A percentile compares a stretch with the other conserved stretches of the same genome.
Evolutionary conservation across 1,140 invertebrate species (phyloP).

Genomic region (Kradibia gibbosae): DNA sequence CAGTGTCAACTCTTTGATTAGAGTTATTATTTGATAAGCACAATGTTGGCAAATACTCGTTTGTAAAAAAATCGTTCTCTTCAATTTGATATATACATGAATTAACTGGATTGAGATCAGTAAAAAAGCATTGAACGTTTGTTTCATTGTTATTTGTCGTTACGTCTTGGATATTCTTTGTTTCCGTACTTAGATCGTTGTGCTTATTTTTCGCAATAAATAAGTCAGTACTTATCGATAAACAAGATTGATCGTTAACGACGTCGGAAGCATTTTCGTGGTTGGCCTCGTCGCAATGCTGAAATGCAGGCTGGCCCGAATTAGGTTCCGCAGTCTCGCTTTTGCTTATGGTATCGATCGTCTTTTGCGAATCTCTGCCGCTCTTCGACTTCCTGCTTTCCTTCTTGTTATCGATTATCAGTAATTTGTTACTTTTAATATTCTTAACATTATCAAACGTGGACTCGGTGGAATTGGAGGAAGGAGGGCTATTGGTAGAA

Average conservation of each 20-base stretch:
- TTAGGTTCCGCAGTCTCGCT: constrained; percentile 39
- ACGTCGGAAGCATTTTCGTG: not conserved
- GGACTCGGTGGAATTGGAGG: constrained; percentile 65
- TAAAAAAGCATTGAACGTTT: not conserved
- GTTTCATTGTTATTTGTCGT: not conserved
- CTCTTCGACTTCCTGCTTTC: constrained; percentile 36
- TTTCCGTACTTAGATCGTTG: not conserved
- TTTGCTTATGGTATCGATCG: constrained; percentile 58
- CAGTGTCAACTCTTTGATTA: constrained; percentile 59
- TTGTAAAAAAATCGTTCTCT: constrained; percentile 6
- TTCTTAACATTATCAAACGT: constrained; percentile 64
- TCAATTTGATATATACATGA: constrained; percentile 29
- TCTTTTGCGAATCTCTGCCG: not conserved
- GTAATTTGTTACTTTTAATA: constrained; percentile 46
- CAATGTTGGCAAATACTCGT: constrained; percentile 10
- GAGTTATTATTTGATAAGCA: constrained; percentile 64
- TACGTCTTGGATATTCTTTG: not conserved
- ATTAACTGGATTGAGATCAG: not conserved
- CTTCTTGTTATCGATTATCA: constrained; percentile 9
- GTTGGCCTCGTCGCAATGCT: not conserved
- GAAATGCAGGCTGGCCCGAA: constrained; percentile 67
- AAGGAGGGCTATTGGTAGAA: constrained; percentile 51
- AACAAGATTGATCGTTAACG: not conserved
- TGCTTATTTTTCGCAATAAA: not conserved
- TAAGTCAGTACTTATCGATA: constrained; percentile 11